phyloP scores from a whole-genome alignment of 2,888 invertebrate species.

The Ectemnius lituratus region DNA sequence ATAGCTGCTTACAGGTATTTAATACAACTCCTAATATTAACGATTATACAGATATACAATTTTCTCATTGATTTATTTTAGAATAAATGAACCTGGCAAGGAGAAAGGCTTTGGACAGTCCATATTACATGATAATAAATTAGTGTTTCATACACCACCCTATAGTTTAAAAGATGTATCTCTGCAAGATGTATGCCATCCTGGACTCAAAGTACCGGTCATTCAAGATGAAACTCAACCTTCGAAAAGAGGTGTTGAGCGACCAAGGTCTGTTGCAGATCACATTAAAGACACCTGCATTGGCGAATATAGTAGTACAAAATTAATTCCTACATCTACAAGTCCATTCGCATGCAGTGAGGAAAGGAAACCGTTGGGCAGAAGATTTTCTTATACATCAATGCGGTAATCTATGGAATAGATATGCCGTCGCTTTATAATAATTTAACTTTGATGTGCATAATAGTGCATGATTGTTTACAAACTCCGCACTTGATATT shows the following conservation, averaged over 20 bases:
- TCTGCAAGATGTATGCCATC: constrained; percentile 81
- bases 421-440: constrained; percentile 41
- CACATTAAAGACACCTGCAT: constrained; percentile 66
- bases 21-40: constrained; percentile 36
- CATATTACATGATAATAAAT: constrained; percentile 89
- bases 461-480: constrained; percentile 38
- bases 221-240: constrained; percentile 62
- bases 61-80: constrained; percentile 65
- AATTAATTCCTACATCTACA: constrained; percentile 71
- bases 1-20: constrained; percentile 85
- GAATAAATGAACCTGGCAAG: constrained; percentile 86
- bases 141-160: constrained; percentile 94
- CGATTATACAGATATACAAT: constrained; percentile 36
- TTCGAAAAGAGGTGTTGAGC: constrained; percentile 70
- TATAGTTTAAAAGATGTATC: constrained; percentile 89
- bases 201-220: constrained; percentile 64
- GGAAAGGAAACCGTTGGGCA: constrained; percentile 78
- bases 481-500: constrained; percentile 7
- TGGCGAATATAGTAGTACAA: constrained; percentile 66
- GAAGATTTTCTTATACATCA: constrained; percentile 83
- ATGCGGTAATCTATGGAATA: constrained; percentile 76
- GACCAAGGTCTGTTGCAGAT: constrained; percentile 74
- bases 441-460: constrained; percentile 41
- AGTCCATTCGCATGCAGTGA: constrained; percentile 76
- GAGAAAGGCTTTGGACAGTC: constrained; percentile 97